Conservation (phyloP, 1,140 invertebrate genomes). For the Orchestia grillus region DNA sequence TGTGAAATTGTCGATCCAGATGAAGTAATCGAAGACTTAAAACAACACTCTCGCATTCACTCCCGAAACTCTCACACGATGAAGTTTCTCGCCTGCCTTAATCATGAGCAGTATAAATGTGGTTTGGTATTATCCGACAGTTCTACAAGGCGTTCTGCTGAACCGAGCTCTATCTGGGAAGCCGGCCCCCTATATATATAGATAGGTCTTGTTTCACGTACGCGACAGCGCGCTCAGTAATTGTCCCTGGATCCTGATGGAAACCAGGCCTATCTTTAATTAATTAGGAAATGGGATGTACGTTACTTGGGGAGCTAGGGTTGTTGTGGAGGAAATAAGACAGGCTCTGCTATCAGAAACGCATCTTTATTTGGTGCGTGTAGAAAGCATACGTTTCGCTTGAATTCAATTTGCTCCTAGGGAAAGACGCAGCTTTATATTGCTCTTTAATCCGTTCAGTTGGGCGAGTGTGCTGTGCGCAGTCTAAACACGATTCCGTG, state of each 20-base stretch:
- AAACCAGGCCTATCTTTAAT: conserved; percentile 53
- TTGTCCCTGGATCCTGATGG: conserved; percentile 47
- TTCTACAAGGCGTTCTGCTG: not conserved
- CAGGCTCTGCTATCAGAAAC: conserved; percentile 40
- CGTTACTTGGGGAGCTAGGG: conserved; percentile 40
- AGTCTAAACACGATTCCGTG: not conserved
- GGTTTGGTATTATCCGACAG: not conserved
- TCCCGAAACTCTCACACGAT: not conserved
- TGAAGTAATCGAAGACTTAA: not conserved
- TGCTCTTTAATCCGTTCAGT: not conserved
- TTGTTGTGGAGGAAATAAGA: conserved; percentile 39
- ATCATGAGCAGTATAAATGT: not conserved
- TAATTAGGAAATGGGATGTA: conserved; percentile 54
- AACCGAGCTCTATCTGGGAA: not conserved
- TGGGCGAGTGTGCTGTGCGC: not conserved
- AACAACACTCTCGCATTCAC: not conserved
- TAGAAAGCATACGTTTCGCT: conserved; percentile 1
- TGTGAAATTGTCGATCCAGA: not conserved
- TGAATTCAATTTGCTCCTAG: conserved; percentile 31
- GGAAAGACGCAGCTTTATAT: not conserved
- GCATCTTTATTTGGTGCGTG: conserved; percentile 43
- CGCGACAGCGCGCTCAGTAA: conserved; percentile 51
- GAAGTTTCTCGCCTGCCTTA: not conserved
- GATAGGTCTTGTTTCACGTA: conserved; percentile 34
- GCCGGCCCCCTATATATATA: not conserved